phyloP scores from a whole-genome alignment of 2,797 vertebrate species.

The Benthosema pterotum region DNA sequence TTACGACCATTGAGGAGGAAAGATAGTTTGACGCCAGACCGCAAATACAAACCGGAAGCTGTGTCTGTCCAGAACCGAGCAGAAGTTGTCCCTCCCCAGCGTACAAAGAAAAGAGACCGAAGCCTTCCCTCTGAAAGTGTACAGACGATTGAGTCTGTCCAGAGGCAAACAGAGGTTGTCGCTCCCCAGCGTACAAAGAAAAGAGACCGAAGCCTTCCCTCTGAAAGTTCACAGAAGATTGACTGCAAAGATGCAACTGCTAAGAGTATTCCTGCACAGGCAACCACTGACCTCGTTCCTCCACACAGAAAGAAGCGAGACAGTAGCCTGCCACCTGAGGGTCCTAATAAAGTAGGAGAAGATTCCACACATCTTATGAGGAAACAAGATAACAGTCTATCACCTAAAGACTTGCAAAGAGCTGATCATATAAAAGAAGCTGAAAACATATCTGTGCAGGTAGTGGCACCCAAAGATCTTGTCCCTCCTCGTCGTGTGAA shows the following conservation, averaged over 20 bases:
- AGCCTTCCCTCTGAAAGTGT: conserved; percentile 1
- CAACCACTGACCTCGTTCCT: neutral
- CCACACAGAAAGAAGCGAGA: conserved; percentile 13
- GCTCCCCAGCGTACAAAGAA: conserved; percentile 3
- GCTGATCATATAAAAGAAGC: conserved; percentile 8
- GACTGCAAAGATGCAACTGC: neutral
- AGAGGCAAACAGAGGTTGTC: conserved; percentile 5
- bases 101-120: conserved; percentile 6
- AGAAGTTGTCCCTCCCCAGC: conserved; percentile 11
- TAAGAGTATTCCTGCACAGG: conserved; percentile 4
- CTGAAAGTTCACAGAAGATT: neutral
- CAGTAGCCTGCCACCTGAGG: conserved; percentile 1
- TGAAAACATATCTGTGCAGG: conserved; percentile 14
- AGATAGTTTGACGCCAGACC: conserved; percentile 47
- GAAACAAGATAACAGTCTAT: conserved; percentile 3
- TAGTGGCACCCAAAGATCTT: conserved; percentile 2
- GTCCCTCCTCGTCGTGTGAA: conserved; percentile 41
- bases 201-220: conserved; percentile 6
- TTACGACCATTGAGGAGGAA: conserved; percentile 54
- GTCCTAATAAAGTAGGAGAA: conserved; percentile 6
- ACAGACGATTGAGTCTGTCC: neutral
- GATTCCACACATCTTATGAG: conserved; percentile 2
- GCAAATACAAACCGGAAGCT: conserved; percentile 23
- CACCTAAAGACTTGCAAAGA: conserved; percentile 11
- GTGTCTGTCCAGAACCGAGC: conserved; percentile 5